Evolutionary conservation across 2,113 vertebrate species (phyloP), one percentile per base, ranked within the genome.

Genomic region (Paradisaea rubra): DNA sequence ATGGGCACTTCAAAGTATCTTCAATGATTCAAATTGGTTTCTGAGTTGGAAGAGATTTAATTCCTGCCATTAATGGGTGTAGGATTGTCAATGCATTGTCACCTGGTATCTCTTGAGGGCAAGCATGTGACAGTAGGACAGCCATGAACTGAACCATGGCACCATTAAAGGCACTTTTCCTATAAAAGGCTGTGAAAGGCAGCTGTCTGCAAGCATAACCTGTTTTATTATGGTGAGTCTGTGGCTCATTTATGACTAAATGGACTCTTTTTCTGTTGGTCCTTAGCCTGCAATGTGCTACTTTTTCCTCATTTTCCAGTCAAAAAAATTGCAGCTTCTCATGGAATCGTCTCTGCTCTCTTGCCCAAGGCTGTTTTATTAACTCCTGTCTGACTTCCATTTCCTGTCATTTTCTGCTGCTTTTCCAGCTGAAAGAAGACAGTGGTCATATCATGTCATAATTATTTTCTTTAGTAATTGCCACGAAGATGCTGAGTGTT

Each of bases 381-480:
- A 95, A 60, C 59, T 94, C 84, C 87, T 12, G 2, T 28, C 81
- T 0, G 0, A 91, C 84, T 94, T 93, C 65, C 94, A 91, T 91
- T 95, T 93, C 88, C 84, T 94, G 83, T 88, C 88, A 76, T 91
- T 93, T 93, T 90, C 66, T 86, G 65, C 86, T 93, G 64, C 79
- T 88, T 79, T 88, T 88, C 78, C 88, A 77, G 94, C 87, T 95
- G 84, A 96, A 96, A 81, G 70, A 96, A 95, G 85, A 91, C 91
- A 94, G 80, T 68, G 84, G 92, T 56, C 81, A 54, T 52, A 77
- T 82, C 90, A 68, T 54, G 82, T 90, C 79, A 77, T 91, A 94
- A 95, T 96, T 97, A 90, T 94, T 95, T 95, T 94, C 88, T 88
- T 93, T 79, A 95, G 88, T 91, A 93, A 95, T 92, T 93, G 89